Evolutionary conservation across 2,113 vertebrate species (phyloP), one percentile per base, ranked within the genome.

Genomic region (Entomyzon cyanotis): DNA sequence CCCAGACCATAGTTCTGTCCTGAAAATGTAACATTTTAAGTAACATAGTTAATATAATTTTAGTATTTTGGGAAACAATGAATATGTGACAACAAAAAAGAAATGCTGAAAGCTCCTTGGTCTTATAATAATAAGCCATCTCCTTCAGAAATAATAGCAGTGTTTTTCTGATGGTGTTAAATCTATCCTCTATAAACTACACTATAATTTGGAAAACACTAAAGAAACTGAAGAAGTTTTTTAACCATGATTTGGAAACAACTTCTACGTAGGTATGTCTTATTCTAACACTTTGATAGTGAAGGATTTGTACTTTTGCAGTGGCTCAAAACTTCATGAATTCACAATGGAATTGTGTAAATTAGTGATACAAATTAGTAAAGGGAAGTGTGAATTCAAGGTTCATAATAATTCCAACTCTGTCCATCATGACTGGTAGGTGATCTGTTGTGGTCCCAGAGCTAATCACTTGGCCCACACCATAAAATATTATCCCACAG

Each of bases 301-400:
- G 28, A 91, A 83, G 55, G 8, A 62, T 50, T 78, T 56, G 0
- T 7, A 73, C 59, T 49, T 82, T 67, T 83, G 37, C 23, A 73
- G 10, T 82, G 85, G 59, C 70, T 96, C 44, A 90, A 85, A 73
- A 81, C 15, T 37, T 37, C 31, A 83, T 56, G 28, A 28, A 44
- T 94, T 94, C 59, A 65, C 62, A 55, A 63, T 58, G 19, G 21
- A 93, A 78, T 93, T 85, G 56, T 75, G 75, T 49, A 93, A 90
- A 83, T 95, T 59, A 91, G 14, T 49, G 79, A n/a, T 42, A 55
- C 16, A 44, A 81, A 82, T 89, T 73, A 83, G 75, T 84, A 91
- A 85, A 89, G 23, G 5, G 80, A 95, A 93, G 14, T 78, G 30
- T 86, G 59, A 96, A 87, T 93, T 87, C 59, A 62, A 87, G 60